phyloP scores from a whole-genome alignment of 2,113 vertebrate species.

The Trochalopteron elliotii region DNA sequence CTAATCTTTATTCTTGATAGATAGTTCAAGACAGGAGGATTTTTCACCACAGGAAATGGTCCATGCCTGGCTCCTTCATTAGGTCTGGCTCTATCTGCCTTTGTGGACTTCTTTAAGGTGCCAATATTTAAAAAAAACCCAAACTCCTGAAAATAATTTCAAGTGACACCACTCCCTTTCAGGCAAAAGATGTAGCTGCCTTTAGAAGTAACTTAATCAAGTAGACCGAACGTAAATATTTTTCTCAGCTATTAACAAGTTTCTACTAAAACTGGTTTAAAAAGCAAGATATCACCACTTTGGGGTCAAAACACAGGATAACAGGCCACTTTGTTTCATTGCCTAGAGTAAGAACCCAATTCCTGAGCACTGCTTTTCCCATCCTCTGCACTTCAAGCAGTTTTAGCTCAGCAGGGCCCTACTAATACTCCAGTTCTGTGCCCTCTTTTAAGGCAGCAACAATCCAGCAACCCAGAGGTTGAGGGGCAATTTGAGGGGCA shows the following conservation, averaged over 20 bases:
- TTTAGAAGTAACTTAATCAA: background rate
- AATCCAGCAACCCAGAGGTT: background rate
- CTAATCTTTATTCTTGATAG: conserved; percentile 59
- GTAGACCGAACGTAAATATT: background rate
- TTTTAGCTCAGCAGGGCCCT: background rate
- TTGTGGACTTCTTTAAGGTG: background rate
- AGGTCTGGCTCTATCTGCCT: background rate
- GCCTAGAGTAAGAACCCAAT: background rate
- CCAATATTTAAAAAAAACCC: background rate
- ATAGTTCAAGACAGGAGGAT: background rate
- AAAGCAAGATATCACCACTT: background rate
- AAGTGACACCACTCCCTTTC: background rate
- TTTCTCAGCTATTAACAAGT: background rate
- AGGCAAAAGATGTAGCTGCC: background rate
- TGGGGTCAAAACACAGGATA: background rate
- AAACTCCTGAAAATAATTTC: background rate
- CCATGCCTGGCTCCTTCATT: background rate
- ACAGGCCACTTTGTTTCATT: background rate
- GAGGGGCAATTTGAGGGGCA: too few relatives aligned
- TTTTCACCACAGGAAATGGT: conserved; percentile 23
- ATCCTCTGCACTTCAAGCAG: background rate
- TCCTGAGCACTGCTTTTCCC: background rate
- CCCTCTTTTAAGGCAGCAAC: background rate
- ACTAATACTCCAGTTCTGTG: background rate
- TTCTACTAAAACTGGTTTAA: background rate